These are phyloP conservation scores for Nomada flava DNA, from an alignment of 2,888 invertebrate species.

Conservation along the genomic window DNA sequence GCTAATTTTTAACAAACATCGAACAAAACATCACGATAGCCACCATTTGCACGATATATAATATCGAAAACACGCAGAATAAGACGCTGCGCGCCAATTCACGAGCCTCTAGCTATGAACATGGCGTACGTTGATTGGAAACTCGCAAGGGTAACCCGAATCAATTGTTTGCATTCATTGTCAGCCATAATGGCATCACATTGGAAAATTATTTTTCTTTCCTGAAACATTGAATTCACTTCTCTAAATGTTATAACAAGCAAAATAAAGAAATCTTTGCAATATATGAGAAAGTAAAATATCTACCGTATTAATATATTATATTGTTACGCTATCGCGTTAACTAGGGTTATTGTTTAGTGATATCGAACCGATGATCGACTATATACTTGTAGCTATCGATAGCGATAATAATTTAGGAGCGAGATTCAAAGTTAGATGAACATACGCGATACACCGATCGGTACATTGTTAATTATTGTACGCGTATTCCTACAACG, in stretches of 20 bases:
- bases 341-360: no score
- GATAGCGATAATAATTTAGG: no score
- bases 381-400: no score
- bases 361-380: no score
- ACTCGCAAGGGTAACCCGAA: background rate
- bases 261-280: background rate
- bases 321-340: no score
- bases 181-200: background rate
- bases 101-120: conserved; percentile 45
- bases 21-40: conserved; percentile 68
- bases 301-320: no score
- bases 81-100: conserved; percentile 70
- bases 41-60: conserved; percentile 76
- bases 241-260: background rate
- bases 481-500: no score
- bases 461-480: no score
- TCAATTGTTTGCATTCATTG: conserved; percentile 5
- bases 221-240: no score
- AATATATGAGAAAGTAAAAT: background rate
- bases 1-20: conserved; percentile 56
- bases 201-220: background rate
- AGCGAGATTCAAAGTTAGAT: no score
- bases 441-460: no score
- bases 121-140: conserved; percentile 24
- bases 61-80: conserved; percentile 71